A percentile compares a stretch with the other conserved stretches of the same genome.
Conservation (phyloP, 2,113 vertebrate genomes). For the Chionis minor region DNA sequence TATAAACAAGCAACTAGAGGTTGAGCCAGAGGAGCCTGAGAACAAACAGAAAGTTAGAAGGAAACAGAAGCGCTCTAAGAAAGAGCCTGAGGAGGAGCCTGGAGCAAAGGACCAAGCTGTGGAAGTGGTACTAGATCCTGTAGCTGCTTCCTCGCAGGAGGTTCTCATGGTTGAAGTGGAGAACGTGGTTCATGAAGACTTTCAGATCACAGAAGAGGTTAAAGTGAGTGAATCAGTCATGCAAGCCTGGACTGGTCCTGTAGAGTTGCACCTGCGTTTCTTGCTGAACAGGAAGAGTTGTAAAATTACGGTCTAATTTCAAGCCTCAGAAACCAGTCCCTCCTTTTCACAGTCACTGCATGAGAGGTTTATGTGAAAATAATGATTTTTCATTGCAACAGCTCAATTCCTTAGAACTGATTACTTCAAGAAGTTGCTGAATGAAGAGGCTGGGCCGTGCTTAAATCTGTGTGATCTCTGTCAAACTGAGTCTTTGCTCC, state of each 20-base stretch:
- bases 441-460: not conserved
- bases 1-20: slow-evolving; percentile 85
- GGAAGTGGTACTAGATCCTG: slow-evolving; percentile 70
- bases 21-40: slow-evolving; percentile 82
- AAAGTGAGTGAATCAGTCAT: slow-evolving; percentile 77
- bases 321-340: not conserved
- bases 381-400: not conserved
- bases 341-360: not conserved
- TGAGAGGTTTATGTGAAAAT: not conserved
- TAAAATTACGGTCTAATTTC: not conserved
- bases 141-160: slow-evolving; percentile 44
- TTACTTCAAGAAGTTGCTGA: not conserved
- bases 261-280: not conserved
- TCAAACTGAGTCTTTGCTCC: not conserved
- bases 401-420: not conserved
- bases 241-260: not conserved
- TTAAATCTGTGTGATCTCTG: not conserved
- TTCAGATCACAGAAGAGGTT: slow-evolving; percentile 94
- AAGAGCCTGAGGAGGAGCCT: slow-evolving; percentile 65
- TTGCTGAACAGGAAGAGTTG: not conserved
- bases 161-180: slow-evolving; percentile 98
- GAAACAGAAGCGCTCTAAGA: slow-evolving; percentile 77
- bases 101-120: slow-evolving; percentile 65
- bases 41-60: slow-evolving; percentile 75
- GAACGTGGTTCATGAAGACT: slow-evolving; percentile 92